Base-by-base conservation (phyloP, 1,140 invertebrate genomes). In the Nylanderia fulva region DNA sequence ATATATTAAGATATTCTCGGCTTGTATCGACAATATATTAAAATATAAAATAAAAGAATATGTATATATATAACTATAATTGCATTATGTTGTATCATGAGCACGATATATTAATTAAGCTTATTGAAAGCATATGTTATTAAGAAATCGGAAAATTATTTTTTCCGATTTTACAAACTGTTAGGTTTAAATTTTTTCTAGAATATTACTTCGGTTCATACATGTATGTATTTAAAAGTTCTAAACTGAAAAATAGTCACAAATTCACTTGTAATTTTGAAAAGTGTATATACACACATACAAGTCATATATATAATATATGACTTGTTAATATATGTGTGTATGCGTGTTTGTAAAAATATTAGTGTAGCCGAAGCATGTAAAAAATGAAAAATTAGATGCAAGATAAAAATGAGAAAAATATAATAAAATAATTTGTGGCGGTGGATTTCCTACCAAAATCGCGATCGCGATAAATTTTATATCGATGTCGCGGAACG, bases 371-470 rank as follows among this genome's bases (percentile, higher is more conserved):
- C 9, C 42, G 15, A 68, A 21, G 45, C 11, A 54, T 15, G 21
- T 39, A 48, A 33, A 64, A 77, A n/a, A n/a, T 33, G 15, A 52
- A 36, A 33, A 77, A 2, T 42, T 66, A 36, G 15, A n/a, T 48
- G 11, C 21, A 64, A 13, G 27, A 5, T 36, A 29, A 39, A 60
- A 33, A 74, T 48, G 15, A 61, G 11, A 11, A 77, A 77, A 66
- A 1, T 33, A 52, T 66, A 76, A 52, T 66, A 76, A 33, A 71
- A 29, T 29, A 60, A 68, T 39, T 84, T 58, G 45, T 48, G 33
- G 33, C 48, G 87, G 86, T 72, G 68, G 48, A 85, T 87, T 72
- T 85, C 60, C 66, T 69, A 79, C 71, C 64, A 58, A 21, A 75
- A 27, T 33, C 29, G 29, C 29, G 29, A 3, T 33, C 29, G 29